These are phyloP conservation scores for Larimichthys crocea DNA, from an alignment of 2,113 vertebrate genomes.

Conservation along the genomic window DNA sequence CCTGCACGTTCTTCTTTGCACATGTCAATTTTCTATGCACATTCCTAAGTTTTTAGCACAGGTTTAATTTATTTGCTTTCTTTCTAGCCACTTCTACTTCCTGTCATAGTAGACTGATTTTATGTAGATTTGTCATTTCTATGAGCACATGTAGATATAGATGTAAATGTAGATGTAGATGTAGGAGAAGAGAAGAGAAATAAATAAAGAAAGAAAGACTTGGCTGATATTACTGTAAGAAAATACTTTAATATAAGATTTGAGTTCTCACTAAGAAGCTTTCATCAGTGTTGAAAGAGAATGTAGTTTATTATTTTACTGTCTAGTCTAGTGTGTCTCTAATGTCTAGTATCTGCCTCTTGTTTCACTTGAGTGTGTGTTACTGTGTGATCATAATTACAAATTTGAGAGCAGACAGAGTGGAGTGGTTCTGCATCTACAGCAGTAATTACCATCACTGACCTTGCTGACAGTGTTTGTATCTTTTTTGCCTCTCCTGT, in stretches of 20 bases:
- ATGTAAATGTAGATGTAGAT: too few species aligned
- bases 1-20: too few species aligned
- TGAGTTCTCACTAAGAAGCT: not conserved
- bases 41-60: too few species aligned
- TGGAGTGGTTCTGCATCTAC: not conserved
- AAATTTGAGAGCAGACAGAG: not conserved
- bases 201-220: too few species aligned
- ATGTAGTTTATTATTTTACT: not conserved
- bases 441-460: not conserved
- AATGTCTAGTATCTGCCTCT: not conserved
- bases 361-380: not conserved
- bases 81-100: too few species aligned
- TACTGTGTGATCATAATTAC: not conserved
- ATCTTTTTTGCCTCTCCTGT: not conserved
- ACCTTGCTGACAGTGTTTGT: constrained; percentile 1
- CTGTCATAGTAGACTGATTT: not conserved
- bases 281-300: not conserved
- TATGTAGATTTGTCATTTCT: too few species aligned
- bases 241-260: not conserved
- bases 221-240: not conserved
- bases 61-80: too few species aligned
- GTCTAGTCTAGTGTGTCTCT: not conserved
- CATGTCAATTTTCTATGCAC: too few species aligned
- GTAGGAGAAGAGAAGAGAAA: too few species aligned
- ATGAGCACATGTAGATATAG: too few species aligned